Evolutionary conservation across 2,888 invertebrate genomes (phyloP), one percentile per base, ranked within the genome.

Genomic region (Resseliella maxima): DNA sequence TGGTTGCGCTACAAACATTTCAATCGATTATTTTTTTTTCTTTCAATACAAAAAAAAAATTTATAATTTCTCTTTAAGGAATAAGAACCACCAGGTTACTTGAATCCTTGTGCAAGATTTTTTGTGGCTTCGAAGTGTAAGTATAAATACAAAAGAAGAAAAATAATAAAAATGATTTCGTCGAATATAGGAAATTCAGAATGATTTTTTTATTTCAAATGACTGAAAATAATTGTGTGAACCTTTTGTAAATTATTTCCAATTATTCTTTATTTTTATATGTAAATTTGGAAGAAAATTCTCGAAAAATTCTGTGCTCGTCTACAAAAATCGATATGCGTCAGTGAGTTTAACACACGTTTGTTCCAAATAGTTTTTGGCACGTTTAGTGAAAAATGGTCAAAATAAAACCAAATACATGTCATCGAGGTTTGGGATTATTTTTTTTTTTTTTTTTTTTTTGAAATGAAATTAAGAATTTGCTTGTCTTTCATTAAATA

Each of bases 81-180:
- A 50, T 21, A 50, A 50, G 50, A 50, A 50, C n/a, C 41, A 41
- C 12, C 46, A 15, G 18, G 18, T 50, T 41, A 8, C 12, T 50
- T 59, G 12, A 59, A 59, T 5, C n/a, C 31, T 31, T 72, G 6
- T 72, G 46, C 2, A 15, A 72, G n/a, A 31, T 72, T 18, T 2
- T 72, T 31, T 72, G 72, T 72, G 31, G 31, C 10, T 31, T 72
- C 31, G 72, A 72, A 72, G 12, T 31, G 72, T 72, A 72, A 72
- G 72, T 72, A 72, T 3, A 24, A 59, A 8, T 50, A 18, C 5
- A 50, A 50, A 21, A 10, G n/a, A 15, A 2, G 50, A 10, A 21
- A 50, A 50, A 45, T 45, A 12, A 10, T 5, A 45, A 10, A 45
- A 5, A 45, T 45, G 5, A 41, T 41, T 41, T 41, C 41, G 12